Conservation (phyloP, 2,888 invertebrate genomes). For the Habrosyne pyritoides region DNA sequence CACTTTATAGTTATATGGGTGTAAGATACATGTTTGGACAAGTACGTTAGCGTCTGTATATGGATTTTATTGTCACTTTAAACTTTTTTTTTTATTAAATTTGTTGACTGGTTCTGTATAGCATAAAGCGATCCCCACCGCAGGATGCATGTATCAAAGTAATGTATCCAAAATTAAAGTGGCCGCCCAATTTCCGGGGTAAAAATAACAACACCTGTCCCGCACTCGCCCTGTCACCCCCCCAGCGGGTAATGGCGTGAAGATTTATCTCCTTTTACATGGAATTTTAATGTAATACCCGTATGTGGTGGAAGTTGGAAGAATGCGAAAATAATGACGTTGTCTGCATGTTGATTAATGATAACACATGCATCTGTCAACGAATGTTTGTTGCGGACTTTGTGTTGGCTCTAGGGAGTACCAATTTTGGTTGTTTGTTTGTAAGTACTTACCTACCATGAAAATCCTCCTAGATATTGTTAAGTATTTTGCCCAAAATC, state of each 20-base stretch:
- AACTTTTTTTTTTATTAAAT: background rate
- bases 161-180: slow-evolving; percentile 68
- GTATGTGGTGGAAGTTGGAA: slow-evolving; percentile 19
- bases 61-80: no score
- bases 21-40: no score
- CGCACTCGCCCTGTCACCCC: slow-evolving; percentile 36
- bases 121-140: slow-evolving; percentile 26
- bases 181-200: slow-evolving; percentile 65
- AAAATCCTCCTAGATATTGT: no score
- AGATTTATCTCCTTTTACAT: slow-evolving; percentile 67
- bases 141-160: slow-evolving; percentile 53
- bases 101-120: slow-evolving; percentile 13
- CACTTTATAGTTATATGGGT: no score
- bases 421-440: no score
- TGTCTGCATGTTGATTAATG: background rate
- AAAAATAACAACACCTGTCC: slow-evolving; percentile 67
- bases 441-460: no score
- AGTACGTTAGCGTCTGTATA: no score
- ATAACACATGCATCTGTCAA: background rate
- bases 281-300: slow-evolving; percentile 64
- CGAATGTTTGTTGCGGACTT: background rate
- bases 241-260: slow-evolving; percentile 57
- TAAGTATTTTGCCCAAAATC: no score
- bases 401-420: background rate
- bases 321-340: slow-evolving; percentile 7